phyloP scores from a whole-genome alignment of 1,140 invertebrate genomes.

The Drosophila gunungcola region DNA sequence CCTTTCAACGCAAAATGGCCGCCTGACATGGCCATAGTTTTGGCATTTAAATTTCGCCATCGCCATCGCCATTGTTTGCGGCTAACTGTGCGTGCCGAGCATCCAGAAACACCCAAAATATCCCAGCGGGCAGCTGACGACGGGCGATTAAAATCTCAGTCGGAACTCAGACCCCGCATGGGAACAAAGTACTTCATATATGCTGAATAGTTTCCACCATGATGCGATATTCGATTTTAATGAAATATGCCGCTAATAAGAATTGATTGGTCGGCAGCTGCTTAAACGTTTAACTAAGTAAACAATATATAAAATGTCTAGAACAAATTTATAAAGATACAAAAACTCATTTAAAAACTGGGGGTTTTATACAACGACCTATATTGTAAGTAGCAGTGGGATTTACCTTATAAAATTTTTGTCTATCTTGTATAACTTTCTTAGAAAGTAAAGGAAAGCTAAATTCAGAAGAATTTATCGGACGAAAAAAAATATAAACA shows the following conservation, averaged over 20 bases:
- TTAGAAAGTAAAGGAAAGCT: too few species aligned
- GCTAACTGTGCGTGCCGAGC: slow-evolving; percentile 72
- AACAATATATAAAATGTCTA: neutral
- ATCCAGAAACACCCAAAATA: slow-evolving; percentile 5
- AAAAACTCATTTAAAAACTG: too few species aligned
- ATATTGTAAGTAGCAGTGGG: too few species aligned
- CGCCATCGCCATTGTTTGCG: slow-evolving; percentile 63
- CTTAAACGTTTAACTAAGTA: neutral
- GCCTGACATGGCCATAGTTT: slow-evolving; percentile 56
- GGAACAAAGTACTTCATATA: slow-evolving; percentile 30
- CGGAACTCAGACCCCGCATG: slow-evolving; percentile 34
- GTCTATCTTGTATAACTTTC: too few species aligned
- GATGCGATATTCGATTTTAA: slow-evolving; percentile 40
- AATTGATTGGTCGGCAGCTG: neutral
- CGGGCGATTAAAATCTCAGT: slow-evolving; percentile 72
- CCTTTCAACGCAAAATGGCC: slow-evolving; percentile 78
- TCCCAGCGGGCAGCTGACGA: slow-evolving; percentile 66
- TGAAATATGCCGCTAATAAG: slow-evolving; percentile 37
- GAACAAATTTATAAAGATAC: too few species aligned
- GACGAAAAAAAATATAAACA: too few species aligned
- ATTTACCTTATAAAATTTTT: too few species aligned
- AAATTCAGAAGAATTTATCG: too few species aligned
- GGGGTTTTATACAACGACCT: too few species aligned
- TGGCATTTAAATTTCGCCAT: slow-evolving; percentile 69
- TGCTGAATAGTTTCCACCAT: slow-evolving; percentile 29